These are phyloP conservation scores for Vollenhovia emeryi DNA, from an alignment of 1,140 invertebrate species.

Conservation along the genomic window DNA sequence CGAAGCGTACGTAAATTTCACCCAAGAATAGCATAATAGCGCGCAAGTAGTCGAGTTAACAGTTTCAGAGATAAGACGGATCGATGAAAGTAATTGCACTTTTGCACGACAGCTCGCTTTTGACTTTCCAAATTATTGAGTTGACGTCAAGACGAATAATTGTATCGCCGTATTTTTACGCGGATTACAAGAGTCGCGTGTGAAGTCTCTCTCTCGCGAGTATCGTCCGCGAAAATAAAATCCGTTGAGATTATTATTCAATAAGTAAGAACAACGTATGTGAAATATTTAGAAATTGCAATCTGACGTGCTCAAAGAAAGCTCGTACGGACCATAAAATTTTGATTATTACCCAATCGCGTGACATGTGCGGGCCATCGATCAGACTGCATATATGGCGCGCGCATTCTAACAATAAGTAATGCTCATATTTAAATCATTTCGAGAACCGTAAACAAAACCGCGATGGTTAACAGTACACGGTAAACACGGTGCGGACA, in stretches of 20 bases:
- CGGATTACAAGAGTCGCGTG: background rate
- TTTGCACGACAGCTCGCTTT: constrained; percentile 24
- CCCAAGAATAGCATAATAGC: constrained; percentile 30
- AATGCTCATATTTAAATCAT: constrained; percentile 10
- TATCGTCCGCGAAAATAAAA: background rate
- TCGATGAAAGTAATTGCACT: constrained; percentile 40
- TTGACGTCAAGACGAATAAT: constrained; percentile 27
- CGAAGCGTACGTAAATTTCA: background rate
- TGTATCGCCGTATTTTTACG: background rate
- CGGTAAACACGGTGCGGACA: background rate
- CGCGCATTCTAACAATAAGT: background rate
- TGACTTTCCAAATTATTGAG: constrained; percentile 27
- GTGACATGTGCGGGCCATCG: background rate
- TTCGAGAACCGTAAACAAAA: constrained; percentile 14
- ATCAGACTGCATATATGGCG: background rate
- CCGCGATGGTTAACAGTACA: background rate
- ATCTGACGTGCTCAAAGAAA: background rate
- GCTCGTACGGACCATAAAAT: background rate
- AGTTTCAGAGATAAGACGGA: background rate
- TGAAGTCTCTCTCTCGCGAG: background rate
- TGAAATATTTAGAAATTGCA: background rate
- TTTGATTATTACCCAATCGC: background rate
- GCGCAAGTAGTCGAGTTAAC: background rate
- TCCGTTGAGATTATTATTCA: background rate
- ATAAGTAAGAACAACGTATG: background rate